Percentiles rank a stretch among this genome's conserved stretches.
These are phyloP conservation scores for Chaitophorus viminalis DNA, from an alignment of 2,888 invertebrate species.

Conservation along the genomic window DNA sequence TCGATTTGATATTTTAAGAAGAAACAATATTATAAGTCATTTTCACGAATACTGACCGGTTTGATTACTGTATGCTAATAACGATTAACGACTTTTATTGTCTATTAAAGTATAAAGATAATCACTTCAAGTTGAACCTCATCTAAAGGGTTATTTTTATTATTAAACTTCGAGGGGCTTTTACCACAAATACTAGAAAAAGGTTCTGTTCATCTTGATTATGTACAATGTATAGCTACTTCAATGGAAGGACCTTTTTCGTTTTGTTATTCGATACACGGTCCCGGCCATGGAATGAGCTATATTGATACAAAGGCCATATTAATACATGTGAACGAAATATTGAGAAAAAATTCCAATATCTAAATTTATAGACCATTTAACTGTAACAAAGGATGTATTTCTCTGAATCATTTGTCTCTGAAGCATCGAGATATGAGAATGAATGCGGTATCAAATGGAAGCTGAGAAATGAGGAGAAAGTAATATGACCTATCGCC, in stretches of 20 bases:
- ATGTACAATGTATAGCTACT: not conserved
- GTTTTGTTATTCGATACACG: not conserved
- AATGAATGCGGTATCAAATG: conserved; percentile 22
- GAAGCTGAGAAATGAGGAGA: conserved; percentile 35
- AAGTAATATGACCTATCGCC: conserved; percentile 45
- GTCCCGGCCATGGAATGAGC: too few relatives aligned
- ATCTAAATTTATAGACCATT: conserved; percentile 5
- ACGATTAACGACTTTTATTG: not conserved
- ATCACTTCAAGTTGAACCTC: not conserved
- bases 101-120: not conserved
- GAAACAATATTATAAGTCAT: too few relatives aligned
- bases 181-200: not conserved
- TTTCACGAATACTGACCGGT: too few relatives aligned
- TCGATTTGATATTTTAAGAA: too few relatives aligned
- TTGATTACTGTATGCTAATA: not conserved
- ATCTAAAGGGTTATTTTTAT: not conserved
- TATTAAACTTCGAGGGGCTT: not conserved
- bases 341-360: not conserved
- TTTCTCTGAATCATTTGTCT: conserved; percentile 29
- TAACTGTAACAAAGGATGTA: conserved; percentile 14
- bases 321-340: not conserved
- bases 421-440: not conserved
- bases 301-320: not conserved
- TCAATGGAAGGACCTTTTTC: not conserved
- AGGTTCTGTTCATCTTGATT: not conserved